A percentile compares a stretch with the other conserved stretches of the same genome.
Evolutionary conservation across 2,888 invertebrate species (phyloP).

Genomic region (Hymenopus coronatus): DNA sequence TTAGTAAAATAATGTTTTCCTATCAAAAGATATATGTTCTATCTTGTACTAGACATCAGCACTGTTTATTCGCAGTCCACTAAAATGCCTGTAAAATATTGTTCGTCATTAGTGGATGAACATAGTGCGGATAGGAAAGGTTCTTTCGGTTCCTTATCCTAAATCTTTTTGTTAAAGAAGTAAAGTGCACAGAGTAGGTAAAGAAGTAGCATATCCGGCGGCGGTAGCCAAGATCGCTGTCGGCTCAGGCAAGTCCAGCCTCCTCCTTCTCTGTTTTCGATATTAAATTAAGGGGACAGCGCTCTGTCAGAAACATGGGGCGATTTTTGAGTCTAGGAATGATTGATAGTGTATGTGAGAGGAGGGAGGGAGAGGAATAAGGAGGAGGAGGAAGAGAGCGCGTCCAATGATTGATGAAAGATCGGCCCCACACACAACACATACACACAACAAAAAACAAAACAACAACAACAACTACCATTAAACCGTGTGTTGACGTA

Average conservation of each 20-base stretch:
- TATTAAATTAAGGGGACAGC: slow-evolving; percentile 36
- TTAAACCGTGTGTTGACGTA: slow-evolving; percentile 16
- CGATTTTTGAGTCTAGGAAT: slow-evolving; percentile 30
- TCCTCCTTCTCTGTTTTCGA: slow-evolving; percentile 23
- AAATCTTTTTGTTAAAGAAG: too few relatives aligned
- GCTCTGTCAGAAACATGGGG: slow-evolving; percentile 33
- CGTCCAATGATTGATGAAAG: slow-evolving; percentile 20
- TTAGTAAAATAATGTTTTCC: too few relatives aligned
- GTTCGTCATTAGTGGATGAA: too few relatives aligned
- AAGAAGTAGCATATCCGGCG: background rate
- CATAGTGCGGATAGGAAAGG: too few relatives aligned
- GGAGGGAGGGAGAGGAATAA: slow-evolving; percentile 7
- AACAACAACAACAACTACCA: slow-evolving; percentile 14
- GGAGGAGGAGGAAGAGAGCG: background rate
- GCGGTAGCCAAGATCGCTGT: background rate
- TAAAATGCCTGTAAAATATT: too few relatives aligned
- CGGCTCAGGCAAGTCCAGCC: background rate
- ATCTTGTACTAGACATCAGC: too few relatives aligned
- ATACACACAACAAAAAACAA: slow-evolving; percentile 8
- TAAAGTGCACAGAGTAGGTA: background rate
- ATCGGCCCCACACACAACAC: slow-evolving; percentile 7
- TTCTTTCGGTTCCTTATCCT: too few relatives aligned
- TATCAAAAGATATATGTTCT: too few relatives aligned
- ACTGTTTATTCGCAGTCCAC: too few relatives aligned
- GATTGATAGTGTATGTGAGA: slow-evolving; percentile 32